Conservation (phyloP, 2,888 invertebrate genomes). For the Epirrhoe alternata region DNA sequence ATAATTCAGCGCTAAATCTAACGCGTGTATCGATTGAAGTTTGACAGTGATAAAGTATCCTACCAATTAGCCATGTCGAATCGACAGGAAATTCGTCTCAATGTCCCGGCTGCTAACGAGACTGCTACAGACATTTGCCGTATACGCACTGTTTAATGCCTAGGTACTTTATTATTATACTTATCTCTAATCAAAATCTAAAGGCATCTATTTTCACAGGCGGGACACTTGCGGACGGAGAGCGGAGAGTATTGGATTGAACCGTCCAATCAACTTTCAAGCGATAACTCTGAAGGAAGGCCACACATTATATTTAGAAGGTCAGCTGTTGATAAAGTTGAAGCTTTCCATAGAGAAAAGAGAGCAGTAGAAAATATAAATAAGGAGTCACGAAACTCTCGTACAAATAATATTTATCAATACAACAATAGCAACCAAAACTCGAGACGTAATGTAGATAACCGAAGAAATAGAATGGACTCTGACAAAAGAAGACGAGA, state of each 20-base stretch:
- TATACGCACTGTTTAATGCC: slow-evolving; percentile 20
- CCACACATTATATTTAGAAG: slow-evolving; percentile 89
- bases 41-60: slow-evolving; percentile 46
- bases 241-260: slow-evolving; percentile 90
- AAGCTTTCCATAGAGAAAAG: slow-evolving; percentile 71
- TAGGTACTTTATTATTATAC: slow-evolving; percentile 9
- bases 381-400: slow-evolving; percentile 75
- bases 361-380: slow-evolving; percentile 73
- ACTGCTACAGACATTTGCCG: slow-evolving; percentile 31
- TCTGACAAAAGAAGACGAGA: slow-evolving; percentile 73
- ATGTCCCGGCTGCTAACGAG: slow-evolving; percentile 46
- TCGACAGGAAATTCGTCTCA: slow-evolving; percentile 47
- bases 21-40: slow-evolving; percentile 44
- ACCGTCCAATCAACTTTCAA: slow-evolving; percentile 85
- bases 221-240: slow-evolving; percentile 88
- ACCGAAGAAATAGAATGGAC: slow-evolving; percentile 84
- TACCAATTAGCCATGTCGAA: slow-evolving; percentile 47
- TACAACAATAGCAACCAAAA: slow-evolving; percentile 67
- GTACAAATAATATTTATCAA: slow-evolving; percentile 77
- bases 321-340: slow-evolving; percentile 85
- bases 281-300: slow-evolving; percentile 72
- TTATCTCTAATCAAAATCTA: slow-evolving; percentile 7
- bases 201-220: slow-evolving; percentile 74
- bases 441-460: slow-evolving; percentile 68
- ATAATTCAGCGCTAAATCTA: slow-evolving; percentile 44